Percentiles rank a stretch among this genome's conserved stretches.
These are phyloP conservation scores for Anableps anableps DNA, from an alignment of 2,797 vertebrate genomes.

Conservation along the genomic window DNA sequence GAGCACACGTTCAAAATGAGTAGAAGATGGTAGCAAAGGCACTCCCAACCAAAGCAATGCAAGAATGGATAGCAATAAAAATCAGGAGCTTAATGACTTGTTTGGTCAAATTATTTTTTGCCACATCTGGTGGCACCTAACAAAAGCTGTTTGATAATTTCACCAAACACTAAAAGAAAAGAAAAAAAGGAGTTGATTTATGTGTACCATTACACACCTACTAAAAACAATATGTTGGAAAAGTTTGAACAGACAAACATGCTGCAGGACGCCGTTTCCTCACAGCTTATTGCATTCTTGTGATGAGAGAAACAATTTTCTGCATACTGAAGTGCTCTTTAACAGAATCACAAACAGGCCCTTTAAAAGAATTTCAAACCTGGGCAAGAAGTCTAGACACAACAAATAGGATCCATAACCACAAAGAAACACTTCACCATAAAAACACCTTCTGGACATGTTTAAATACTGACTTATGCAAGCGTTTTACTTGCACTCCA, in stretches of 20 bases:
- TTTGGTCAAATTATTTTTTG: too few relatives aligned
- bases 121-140: too few relatives aligned
- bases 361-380: conserved; percentile 1
- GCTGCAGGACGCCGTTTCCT: not conserved
- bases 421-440: not conserved
- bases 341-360: conserved; percentile 1
- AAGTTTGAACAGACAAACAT: not conserved
- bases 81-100: too few relatives aligned
- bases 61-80: not conserved
- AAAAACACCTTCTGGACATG: not conserved
- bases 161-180: not conserved
- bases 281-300: not conserved
- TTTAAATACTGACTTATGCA: conserved; percentile 11
- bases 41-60: not conserved
- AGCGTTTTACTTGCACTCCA: conserved; percentile 13
- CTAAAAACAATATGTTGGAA: not conserved
- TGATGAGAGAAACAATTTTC: not conserved
- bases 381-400: not conserved
- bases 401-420: conserved; percentile 11
- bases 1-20: not conserved
- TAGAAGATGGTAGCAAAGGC: not conserved
- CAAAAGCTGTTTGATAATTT: not conserved
- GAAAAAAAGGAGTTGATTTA: not conserved
- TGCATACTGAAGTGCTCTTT: not conserved
- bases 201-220: not conserved